Base-by-base conservation (phyloP, 64 coral and sea anemone genomes). In the Trachythela sp. region DNA sequence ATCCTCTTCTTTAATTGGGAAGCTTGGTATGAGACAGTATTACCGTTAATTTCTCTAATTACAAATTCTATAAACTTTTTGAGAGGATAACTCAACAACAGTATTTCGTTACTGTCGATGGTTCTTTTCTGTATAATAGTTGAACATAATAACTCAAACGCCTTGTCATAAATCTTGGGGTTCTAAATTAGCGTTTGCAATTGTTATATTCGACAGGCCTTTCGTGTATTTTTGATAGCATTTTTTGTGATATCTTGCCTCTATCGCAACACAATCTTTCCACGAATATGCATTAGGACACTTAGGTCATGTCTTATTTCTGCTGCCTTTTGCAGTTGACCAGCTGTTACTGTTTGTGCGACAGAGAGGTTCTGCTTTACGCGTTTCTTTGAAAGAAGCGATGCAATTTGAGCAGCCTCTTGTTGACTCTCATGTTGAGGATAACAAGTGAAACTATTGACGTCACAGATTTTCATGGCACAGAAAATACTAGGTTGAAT, bases 181-280 rank as follows among this genome's bases (percentile, higher is more conserved):
- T 56, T 45, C 9, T 15, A 32, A 36, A 54, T 18, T 54, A 24
- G 42, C 30, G 48, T 87, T 87, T 36, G 45, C 45, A 15, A 54
- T 56, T 4, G 2, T 35, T n/a, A 34, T 77, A 26, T 35, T 77
- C 31, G 71, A 77, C 4, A 77, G 3, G 31, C 17, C 34, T 67
- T 87, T 87, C 18, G 59, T 60, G 36, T 87, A 87, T 27, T 87
- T 59, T 22, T 87, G 32, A 48, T 87, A 87, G 54, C 86, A 87
- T 40, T 60, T 87, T 36, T 67, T 60, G 36, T 87, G 86, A 49
- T 87, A 87, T 67, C 86, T 87, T 60, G 54, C 86, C 54, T 87
- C 86, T 87, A 87, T 87, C 24, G 86, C 86, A 56, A 87, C 86
- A n/a, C 86, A 87, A n/a, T 87, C 86, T 67, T 60, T 38, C 86